A percentile compares a stretch with the other conserved stretches of the same genome.
phyloP scores from a whole-genome alignment of 2,797 vertebrate genomes.

The Epinephelus coioides region DNA sequence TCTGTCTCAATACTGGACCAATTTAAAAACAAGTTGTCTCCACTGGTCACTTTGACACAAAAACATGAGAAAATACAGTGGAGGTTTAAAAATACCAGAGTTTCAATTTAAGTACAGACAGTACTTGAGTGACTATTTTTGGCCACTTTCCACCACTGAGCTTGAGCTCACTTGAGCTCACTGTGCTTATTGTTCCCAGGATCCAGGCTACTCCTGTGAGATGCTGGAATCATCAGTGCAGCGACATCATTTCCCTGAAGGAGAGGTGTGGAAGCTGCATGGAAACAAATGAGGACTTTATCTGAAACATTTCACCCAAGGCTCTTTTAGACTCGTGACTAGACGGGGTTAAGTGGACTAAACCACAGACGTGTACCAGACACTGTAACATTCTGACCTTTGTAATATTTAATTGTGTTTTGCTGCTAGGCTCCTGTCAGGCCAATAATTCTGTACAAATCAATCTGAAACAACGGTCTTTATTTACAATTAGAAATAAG shows the following conservation, averaged over 20 bases:
- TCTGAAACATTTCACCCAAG: neutral
- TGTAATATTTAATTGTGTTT: neutral
- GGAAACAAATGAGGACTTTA: conserved; percentile 28
- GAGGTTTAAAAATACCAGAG: too few species aligned
- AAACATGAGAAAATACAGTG: too few species aligned
- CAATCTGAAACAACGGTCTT: conserved; percentile 24
- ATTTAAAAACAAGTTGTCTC: too few species aligned
- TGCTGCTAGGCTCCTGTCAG: neutral
- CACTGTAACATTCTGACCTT: neutral
- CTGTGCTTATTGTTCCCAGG: conserved; percentile 69
- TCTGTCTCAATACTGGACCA: too few species aligned
- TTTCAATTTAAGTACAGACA: neutral
- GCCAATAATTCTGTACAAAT: neutral
- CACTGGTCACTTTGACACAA: too few species aligned
- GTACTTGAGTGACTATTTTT: neutral
- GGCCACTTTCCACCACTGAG: too few species aligned
- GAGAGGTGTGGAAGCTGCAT: conserved; percentile 86
- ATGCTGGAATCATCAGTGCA: conserved; percentile 89
- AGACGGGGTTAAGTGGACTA: neutral
- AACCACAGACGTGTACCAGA: neutral
- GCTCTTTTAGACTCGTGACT: neutral
- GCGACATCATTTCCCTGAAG: conserved; percentile 87
- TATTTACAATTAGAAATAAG: conserved; percentile 55
- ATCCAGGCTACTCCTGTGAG: conserved; percentile 90
- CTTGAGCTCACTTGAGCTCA: neutral